Evolutionary conservation across 2,797 vertebrate genomes (phyloP).

Genomic region (Microctenopoma stevenorrisi): DNA sequence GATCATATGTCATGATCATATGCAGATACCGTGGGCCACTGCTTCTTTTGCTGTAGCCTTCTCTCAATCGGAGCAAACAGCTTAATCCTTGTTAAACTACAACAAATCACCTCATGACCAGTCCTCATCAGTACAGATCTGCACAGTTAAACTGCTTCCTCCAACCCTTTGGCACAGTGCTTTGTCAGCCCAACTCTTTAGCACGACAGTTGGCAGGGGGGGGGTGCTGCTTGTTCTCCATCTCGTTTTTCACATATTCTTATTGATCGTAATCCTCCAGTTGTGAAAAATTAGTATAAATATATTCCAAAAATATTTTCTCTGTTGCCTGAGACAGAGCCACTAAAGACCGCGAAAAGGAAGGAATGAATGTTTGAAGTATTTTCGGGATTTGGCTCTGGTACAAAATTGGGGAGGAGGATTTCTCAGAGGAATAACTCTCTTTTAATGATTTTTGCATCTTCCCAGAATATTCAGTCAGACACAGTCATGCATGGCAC

Average conservation of each 20-base stretch:
- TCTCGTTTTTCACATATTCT: slow-evolving; percentile 48
- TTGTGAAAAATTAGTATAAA: slow-evolving; percentile 63
- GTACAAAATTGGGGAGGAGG: slow-evolving; percentile 48
- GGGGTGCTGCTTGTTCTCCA: slow-evolving; percentile 44
- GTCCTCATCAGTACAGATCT: slow-evolving; percentile 61
- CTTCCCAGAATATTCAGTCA: slow-evolving; percentile 52
- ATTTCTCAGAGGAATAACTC: slow-evolving; percentile 53
- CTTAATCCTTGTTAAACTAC: slow-evolving; percentile 61
- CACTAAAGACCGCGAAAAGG: slow-evolving; percentile 35
- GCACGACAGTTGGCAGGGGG: slow-evolving; percentile 47
- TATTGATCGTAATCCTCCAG: slow-evolving; percentile 65
- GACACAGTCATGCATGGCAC: slow-evolving; percentile 24
- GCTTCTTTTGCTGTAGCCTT: slow-evolving; percentile 19
- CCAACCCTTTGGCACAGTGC: slow-evolving; percentile 42
- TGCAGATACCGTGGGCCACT: not conserved
- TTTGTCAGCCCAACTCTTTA: slow-evolving; percentile 55
- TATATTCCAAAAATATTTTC: slow-evolving; percentile 62
- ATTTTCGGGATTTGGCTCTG: slow-evolving; percentile 72
- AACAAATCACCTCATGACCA: slow-evolving; percentile 59
- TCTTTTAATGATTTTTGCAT: slow-evolving; percentile 70
- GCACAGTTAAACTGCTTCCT: slow-evolving; percentile 58
- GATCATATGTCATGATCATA: too few species aligned
- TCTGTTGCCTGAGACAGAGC: slow-evolving; percentile 58
- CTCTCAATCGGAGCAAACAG: slow-evolving; percentile 47
- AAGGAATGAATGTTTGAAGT: slow-evolving; percentile 63